Evolutionary conservation across 64 coral and sea anemone species (phyloP).

Genomic region (Montipora efflorescens): DNA sequence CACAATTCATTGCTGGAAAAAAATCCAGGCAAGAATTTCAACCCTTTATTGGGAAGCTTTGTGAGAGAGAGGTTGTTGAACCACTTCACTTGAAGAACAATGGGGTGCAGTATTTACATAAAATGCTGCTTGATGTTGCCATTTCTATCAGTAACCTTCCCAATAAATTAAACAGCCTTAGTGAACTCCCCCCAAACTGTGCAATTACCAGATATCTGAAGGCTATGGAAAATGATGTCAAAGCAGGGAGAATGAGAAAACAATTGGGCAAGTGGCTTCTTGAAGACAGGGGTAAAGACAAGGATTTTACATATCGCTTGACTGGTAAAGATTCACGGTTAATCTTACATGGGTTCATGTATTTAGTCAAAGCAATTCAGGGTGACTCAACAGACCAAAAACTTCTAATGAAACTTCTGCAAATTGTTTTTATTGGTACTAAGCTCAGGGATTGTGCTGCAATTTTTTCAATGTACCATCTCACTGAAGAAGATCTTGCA

Average conservation of each 20-base stretch:
- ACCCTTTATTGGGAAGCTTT: background rate
- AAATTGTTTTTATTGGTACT: no score
- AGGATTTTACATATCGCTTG: conserved; percentile 49
- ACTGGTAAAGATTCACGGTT: conserved; percentile 53
- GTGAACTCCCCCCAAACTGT: conserved; percentile 59
- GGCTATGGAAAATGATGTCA: conserved; percentile 72
- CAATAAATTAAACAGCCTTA: conserved; percentile 34
- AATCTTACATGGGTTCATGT: conserved; percentile 54
- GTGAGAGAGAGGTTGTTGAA: conserved; percentile 66
- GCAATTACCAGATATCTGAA: conserved; percentile 64
- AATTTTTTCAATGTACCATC: no score
- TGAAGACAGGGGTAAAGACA: conserved; percentile 49
- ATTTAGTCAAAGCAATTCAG: conserved; percentile 25
- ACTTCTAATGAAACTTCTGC: conserved; percentile 27
- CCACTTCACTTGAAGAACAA: conserved; percentile 76
- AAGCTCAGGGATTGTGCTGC: no score
- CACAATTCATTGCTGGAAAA: no score
- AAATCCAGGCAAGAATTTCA: no score
- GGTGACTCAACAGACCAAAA: conserved; percentile 14
- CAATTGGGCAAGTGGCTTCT: no score
- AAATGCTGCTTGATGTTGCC: conserved; percentile 35
- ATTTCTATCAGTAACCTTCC: conserved; percentile 39
- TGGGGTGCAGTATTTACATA: conserved; percentile 69
- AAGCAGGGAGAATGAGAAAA: conserved; percentile 21
- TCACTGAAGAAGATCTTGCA: no score